phyloP scores from a whole-genome alignment of 2,113 vertebrate genomes.

The Camarhynchus parvulus region DNA sequence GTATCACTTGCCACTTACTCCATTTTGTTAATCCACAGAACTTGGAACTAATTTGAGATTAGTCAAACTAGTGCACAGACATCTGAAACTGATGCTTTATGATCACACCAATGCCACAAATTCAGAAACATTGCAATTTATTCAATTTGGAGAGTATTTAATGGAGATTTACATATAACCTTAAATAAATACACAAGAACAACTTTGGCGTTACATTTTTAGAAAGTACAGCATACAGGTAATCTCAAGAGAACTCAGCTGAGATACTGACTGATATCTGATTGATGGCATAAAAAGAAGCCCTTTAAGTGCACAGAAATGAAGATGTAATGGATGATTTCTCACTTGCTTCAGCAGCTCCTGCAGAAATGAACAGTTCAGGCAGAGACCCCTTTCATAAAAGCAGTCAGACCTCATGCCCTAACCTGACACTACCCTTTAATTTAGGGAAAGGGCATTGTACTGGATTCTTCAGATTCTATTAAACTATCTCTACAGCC shows the following conservation, averaged over 20 bases:
- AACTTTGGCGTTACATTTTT: not conserved
- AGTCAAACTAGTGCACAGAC: not conserved
- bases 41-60: not conserved
- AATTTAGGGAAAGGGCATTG: not conserved
- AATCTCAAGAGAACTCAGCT: not conserved
- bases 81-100: not conserved
- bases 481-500: not conserved
- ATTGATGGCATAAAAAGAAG: not conserved
- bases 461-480: not conserved
- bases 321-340: not conserved
- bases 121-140: not conserved
- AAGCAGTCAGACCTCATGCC: not conserved
- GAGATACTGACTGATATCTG: not conserved
- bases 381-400: not conserved
- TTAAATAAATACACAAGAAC: not conserved
- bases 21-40: not conserved
- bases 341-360: not conserved
- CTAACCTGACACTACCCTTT: not conserved
- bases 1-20: not conserved
- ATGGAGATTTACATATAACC: not conserved
- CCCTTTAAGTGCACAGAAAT: not conserved
- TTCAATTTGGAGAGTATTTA: not conserved
- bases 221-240: not conserved
- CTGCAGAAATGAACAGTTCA: not conserved
- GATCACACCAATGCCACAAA: not conserved